phyloP scores from a whole-genome alignment of 2,113 vertebrate genomes.

The Oreochromis tanganicae region DNA sequence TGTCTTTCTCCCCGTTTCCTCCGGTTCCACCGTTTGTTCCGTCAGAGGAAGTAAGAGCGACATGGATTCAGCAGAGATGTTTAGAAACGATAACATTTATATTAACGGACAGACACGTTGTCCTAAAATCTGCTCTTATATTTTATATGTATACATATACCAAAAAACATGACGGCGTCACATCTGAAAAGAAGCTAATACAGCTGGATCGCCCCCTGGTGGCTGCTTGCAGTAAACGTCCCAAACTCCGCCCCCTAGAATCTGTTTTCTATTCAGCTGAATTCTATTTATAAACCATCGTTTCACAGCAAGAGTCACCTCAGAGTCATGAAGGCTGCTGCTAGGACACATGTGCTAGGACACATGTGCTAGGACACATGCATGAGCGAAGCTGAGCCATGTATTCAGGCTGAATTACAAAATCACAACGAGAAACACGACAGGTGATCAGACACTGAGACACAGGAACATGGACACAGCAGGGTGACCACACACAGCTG shows the following conservation, averaged over 20 bases:
- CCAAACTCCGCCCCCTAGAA: not conserved
- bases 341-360: not conserved
- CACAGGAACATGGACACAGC: not conserved
- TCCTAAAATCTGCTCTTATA: not conserved
- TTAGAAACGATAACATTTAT: not conserved
- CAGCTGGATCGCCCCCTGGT: not conserved
- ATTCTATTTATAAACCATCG: not conserved
- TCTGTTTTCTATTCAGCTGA: not conserved
- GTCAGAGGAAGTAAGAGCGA: constrained; percentile 15
- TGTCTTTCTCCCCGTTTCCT: not conserved
- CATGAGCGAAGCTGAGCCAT: not conserved
- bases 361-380: not conserved
- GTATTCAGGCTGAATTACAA: not conserved
- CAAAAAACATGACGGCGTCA: not conserved
- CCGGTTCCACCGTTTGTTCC: not conserved
- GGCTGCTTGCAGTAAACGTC: not conserved
- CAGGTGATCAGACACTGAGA: not conserved
- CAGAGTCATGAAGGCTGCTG: not conserved
- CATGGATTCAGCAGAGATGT: constrained; percentile 50
- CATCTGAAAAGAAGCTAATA: not conserved
- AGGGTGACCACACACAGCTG: not conserved
- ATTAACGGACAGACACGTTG: not conserved
- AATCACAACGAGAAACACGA: not conserved
- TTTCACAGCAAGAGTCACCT: not conserved
- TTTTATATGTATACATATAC: not conserved